Evolutionary conservation across 2,797 vertebrate species (phyloP), one percentile per base, ranked within the genome.

Genomic region (Sebastiscus albofasciatus): DNA sequence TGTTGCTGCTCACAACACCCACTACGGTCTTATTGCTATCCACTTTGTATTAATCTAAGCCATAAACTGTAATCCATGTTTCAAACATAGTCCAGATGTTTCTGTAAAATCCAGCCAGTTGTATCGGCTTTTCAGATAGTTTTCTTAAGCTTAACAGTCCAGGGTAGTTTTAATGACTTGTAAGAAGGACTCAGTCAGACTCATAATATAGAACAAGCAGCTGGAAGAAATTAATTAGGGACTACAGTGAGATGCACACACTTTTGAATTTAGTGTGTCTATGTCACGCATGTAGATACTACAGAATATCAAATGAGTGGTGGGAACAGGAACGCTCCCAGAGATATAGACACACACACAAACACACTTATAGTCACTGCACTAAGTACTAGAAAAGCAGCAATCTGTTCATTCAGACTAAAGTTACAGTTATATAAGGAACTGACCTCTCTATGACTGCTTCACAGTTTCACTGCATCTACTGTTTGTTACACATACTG

Each of bases 321-420:
- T 46, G 61, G 36, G 27, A 77, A 20, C 22, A 60, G 18, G 4
- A 69, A 8, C 1, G 2, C 71, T 36, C 29, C 14, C 24, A 42
- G 7, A 72, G 31, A 77, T 5, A 71, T 20, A 68, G 6, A 75
- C 26, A 33, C 31, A 46, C 33, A 26, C 16, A 26, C 34, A 31
- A 9, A 42, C 22, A 26, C 16, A 26, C 42, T 64, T 34, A 58
- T 4, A 80, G 33, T 55, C 56, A 80, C 26, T 72, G 29, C 61
- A 55, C 67, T 62, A 56, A 80, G 26, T 59, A 61, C n/a, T 65
- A 49, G 62, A 85, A 68, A 82, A 75, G 67, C 54, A 8, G 4
- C 78, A 83, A 84, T 86, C 87, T 90, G 81, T 84, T 87, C 83
- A 72, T 79, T 79, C 70, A 86, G 62, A 84, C 39, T 67, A 20